Percentiles rank a stretch among this genome's conserved stretches.
Conservation (phyloP, 2,797 vertebrate species). For the Helostoma temminkii region DNA sequence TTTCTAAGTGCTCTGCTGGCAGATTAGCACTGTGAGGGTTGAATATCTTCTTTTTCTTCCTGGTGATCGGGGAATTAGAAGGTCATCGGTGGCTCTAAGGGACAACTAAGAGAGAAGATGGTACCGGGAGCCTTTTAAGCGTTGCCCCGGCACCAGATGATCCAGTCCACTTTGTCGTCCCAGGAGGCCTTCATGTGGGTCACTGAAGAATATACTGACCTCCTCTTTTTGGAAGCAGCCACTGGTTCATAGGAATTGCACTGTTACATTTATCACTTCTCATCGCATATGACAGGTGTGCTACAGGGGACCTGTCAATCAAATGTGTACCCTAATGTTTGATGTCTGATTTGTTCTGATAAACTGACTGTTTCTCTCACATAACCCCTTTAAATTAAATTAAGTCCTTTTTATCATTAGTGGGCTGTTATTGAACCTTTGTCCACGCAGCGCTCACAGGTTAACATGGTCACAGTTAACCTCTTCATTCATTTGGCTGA, state of each 20-base stretch:
- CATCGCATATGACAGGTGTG: background rate
- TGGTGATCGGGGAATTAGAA: conserved; percentile 28
- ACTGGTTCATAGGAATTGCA: background rate
- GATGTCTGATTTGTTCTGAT: background rate
- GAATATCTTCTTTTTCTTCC: conserved; percentile 43
- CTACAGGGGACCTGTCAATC: background rate
- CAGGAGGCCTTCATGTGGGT: conserved; percentile 26
- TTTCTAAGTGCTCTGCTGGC: conserved; percentile 43
- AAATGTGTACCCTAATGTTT: background rate
- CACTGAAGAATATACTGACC: conserved; percentile 36
- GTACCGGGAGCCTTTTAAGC: background rate
- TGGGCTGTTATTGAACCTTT: conserved; percentile 22
- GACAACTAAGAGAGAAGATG: conserved; percentile 19
- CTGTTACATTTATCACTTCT: no score
- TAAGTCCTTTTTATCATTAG: conserved; percentile 8
- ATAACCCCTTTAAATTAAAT: conserved; percentile 2
- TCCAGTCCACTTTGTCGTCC: conserved; percentile 14
- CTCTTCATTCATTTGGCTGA: conserved; percentile 23
- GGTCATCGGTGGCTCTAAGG: conserved; percentile 36
- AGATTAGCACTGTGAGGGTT: conserved; percentile 43
- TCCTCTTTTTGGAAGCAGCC: conserved; percentile 11
- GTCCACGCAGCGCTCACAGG: conserved; percentile 1
- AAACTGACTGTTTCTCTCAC: background rate
- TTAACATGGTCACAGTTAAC: background rate
- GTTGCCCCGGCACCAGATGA: conserved; percentile 34